Conservation (phyloP, 2,888 invertebrate species). For the Callosobruchus maculatus region DNA sequence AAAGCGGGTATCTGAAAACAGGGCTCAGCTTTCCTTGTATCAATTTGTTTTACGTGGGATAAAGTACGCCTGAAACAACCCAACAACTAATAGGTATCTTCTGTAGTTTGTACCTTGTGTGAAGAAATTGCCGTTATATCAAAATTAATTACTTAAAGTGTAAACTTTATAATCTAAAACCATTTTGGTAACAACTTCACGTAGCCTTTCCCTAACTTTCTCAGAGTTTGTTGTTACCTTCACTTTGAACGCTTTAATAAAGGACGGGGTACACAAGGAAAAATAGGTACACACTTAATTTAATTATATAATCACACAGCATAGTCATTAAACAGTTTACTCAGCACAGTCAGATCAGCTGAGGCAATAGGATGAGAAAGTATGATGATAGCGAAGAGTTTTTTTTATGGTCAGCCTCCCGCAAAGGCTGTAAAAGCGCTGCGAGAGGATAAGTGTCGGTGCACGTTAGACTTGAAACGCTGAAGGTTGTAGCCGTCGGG, state of each 20-base stretch:
- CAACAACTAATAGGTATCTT: not conserved
- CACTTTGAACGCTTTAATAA: not conserved
- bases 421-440: too few relatives aligned
- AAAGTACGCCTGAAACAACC: not conserved
- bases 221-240: not conserved
- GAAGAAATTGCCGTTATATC: not conserved
- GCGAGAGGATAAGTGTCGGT: too few relatives aligned
- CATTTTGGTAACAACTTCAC: not conserved
- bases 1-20: not conserved
- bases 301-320: not conserved
- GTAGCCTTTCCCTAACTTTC: not conserved
- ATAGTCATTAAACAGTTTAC: too few relatives aligned
- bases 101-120: not conserved
- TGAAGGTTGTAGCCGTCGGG: too few relatives aligned
- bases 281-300: not conserved
- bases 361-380: too few relatives aligned
- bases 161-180: not conserved
- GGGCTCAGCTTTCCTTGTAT: not conserved
- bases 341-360: too few relatives aligned
- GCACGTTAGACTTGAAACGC: too few relatives aligned
- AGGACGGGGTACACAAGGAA: not conserved
- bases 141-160: not conserved
- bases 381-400: too few relatives aligned
- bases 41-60: not conserved
- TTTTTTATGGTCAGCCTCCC: too few relatives aligned